Evolutionary conservation across 2,888 invertebrate genomes (phyloP), one percentile per base, ranked within the genome.

Genomic region (Caenorhabditis japonica): DNA sequence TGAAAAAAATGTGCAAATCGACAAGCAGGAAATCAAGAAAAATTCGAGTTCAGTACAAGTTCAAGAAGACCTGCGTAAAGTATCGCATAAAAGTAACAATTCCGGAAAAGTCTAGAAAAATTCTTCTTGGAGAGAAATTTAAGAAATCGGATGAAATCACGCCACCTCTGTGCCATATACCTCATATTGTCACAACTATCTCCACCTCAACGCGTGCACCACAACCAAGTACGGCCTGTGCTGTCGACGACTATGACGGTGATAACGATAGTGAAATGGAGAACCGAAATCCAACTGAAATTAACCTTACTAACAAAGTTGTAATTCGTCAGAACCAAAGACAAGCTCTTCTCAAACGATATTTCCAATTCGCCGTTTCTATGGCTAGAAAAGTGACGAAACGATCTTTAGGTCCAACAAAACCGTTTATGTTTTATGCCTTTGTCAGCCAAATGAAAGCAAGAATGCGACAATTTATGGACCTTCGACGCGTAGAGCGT

Each of bases 361-460:
- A 68, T n/a, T 68, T 59, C 46, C 34, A 41, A 2, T 68, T 59
- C 33, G 36, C 68, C 17, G 49, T 68, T 21, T 39, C 15, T 7
- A 58, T 68, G 58, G 68, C 68, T 3, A 15, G 53, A 30, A 68
- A 68, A 34, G 44, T 68, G 17, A 13, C 68, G 30, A 46, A 59
- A 1, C 46, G 51, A 2, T 59, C 59, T 13, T 13, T 39, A 0
- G 52, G 59, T 15, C 36, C 13, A 1, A 25, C 46, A 7, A 59
- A 68, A 33, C 68, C 58, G 8, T 38, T 68, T 0, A 12, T 68
- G 0, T 68, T 59, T 39, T 59, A 58, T 19, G 46, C 59, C 0
- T 68, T 59, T 41, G 15, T 59, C 39, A 59, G 52, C 15, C 46
- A 59, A 23, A 4, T 59, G n/a, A 46, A 34, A 39, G n/a, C 46